Evolutionary conservation across 92 coral and sea anemone genomes (phyloP).

Genomic region (Parazoanthus atlanticus): DNA sequence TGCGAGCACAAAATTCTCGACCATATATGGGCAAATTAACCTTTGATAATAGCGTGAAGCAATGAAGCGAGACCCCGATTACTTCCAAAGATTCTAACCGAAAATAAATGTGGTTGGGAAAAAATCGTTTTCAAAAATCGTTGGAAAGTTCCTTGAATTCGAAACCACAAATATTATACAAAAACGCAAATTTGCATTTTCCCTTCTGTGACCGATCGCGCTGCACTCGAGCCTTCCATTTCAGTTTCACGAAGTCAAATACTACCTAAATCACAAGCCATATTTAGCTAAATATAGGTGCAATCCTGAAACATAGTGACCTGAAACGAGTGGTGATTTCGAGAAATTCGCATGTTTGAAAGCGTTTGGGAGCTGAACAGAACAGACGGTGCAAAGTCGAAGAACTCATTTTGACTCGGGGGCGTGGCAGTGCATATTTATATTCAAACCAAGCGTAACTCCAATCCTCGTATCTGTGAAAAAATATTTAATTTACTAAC

Average conservation of each 20-base stretch:
- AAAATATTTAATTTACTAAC: slow-evolving; percentile 23
- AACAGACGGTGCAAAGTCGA: background rate
- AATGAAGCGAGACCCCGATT: background rate
- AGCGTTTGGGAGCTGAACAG: background rate
- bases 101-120: background rate
- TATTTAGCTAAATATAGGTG: too few relatives aligned
- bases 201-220: background rate
- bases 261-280: background rate
- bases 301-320: too few relatives aligned
- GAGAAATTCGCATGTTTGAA: background rate
- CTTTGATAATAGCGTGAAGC: background rate
- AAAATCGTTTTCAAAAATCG: background rate
- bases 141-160: too few relatives aligned
- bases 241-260: background rate
- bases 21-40: slow-evolving; percentile 33
- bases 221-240: too few relatives aligned
- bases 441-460: background rate
- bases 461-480: background rate
- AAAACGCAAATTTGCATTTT: background rate
- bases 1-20: background rate
- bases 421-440: slow-evolving; percentile 37
- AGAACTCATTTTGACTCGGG: background rate
- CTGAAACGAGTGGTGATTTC: too few relatives aligned
- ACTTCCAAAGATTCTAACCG: background rate
- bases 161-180: background rate